Evolutionary conservation across 2,797 vertebrate genomes (phyloP).

Genomic region (Amniataba percoides): DNA sequence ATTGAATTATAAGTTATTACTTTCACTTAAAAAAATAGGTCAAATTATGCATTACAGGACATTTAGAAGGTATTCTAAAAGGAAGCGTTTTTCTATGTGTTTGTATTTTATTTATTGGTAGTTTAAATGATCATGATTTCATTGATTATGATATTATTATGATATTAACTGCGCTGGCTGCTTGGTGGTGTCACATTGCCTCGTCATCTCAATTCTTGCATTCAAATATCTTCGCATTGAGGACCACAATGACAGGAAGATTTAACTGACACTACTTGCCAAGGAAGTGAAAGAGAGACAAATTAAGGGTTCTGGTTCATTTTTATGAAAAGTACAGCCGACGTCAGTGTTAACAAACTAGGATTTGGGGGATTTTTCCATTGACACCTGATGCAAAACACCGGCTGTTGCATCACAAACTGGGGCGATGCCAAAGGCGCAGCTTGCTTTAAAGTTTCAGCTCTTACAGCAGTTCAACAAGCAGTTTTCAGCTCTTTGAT

Average conservation of each 20-base stretch:
- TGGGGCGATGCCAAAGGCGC: not conserved
- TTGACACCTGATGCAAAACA: constrained; percentile 25
- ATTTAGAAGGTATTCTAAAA: not conserved
- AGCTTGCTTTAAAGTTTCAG: constrained; percentile 14
- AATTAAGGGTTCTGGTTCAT: not conserved
- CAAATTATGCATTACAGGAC: not conserved
- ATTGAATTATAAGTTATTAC: not conserved
- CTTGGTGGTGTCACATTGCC: not conserved
- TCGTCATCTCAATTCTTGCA: not conserved
- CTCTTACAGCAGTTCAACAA: not conserved
- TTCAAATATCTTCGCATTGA: not conserved
- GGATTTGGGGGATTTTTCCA: not conserved
- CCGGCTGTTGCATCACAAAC: constrained; percentile 8
- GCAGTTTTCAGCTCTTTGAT: constrained; percentile 9
- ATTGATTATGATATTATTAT: not conserved
- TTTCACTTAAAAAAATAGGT: not conserved
- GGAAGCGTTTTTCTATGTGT: not conserved
- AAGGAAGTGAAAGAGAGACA: not conserved
- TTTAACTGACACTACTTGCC: not conserved
- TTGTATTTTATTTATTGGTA: not conserved
- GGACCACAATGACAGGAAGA: not conserved
- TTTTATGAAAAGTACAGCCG: not conserved
- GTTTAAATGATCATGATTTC: not conserved
- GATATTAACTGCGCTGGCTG: not conserved
- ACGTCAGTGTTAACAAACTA: not conserved